These are phyloP conservation scores for Bathynomus jamesi DNA, from an alignment of 1,140 invertebrate genomes.

Conservation along the genomic window DNA sequence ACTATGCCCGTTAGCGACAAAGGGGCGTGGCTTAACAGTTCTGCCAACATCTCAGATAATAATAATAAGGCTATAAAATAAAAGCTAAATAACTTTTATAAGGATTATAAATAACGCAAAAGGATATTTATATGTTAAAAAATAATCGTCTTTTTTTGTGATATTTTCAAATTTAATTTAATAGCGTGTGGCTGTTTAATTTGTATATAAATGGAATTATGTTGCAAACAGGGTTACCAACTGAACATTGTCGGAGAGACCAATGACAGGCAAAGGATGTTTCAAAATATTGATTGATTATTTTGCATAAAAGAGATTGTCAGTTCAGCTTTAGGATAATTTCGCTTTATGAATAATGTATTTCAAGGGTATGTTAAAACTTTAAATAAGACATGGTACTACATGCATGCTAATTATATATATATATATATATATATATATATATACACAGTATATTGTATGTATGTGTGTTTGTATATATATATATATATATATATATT, in stretches of 20 bases:
- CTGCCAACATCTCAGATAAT: background rate
- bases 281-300: background rate
- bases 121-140: too few relatives aligned
- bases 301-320: slow-evolving; percentile 1
- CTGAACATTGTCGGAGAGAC: background rate
- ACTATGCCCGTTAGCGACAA: background rate
- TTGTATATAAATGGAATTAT: too few relatives aligned
- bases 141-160: too few relatives aligned
- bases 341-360: background rate
- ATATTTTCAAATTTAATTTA: too few relatives aligned
- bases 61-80: background rate
- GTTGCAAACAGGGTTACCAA: background rate
- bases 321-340: background rate
- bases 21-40: background rate
- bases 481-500: slow-evolving; percentile 1
- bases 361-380: background rate
- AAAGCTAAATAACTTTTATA: background rate
- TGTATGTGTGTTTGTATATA: background rate
- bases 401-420: background rate
- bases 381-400: background rate
- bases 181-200: too few relatives aligned
- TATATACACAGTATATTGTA: background rate
- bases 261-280: background rate
- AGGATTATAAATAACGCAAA: too few relatives aligned
- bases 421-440: slow-evolving; percentile 3